Conservation (phyloP, 2,113 vertebrate species). For the Ictalurus punctatus region DNA sequence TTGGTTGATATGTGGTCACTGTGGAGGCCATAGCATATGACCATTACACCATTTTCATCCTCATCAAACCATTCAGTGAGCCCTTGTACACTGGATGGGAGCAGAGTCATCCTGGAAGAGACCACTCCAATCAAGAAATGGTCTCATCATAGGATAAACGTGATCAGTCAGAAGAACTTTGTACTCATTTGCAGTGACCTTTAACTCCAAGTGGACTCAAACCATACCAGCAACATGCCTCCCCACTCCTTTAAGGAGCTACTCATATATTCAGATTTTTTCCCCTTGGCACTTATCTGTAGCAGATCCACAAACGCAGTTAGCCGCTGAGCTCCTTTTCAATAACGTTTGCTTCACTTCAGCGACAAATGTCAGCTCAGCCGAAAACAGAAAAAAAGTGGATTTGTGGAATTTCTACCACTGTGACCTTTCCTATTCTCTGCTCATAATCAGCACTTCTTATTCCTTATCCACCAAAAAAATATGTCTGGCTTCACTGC, state of each 20-base stretch:
- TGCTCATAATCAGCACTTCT: slow-evolving; percentile 26
- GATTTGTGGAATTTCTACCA: slow-evolving; percentile 19
- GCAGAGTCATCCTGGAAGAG: background rate
- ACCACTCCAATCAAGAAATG: background rate
- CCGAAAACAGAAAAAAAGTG: background rate
- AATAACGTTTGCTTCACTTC: slow-evolving; percentile 33
- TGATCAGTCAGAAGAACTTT: background rate
- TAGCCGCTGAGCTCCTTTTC: background rate
- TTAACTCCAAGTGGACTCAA: background rate
- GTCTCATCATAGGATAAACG: background rate
- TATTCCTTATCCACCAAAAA: slow-evolving; percentile 6
- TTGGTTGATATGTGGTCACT: background rate
- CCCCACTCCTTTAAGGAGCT: background rate
- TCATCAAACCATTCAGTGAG: background rate
- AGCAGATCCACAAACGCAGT: background rate
- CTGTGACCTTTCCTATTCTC: slow-evolving; percentile 10
- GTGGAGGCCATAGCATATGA: background rate
- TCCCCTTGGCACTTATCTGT: background rate
- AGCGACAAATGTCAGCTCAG: slow-evolving; percentile 31
- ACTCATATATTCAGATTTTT: background rate
- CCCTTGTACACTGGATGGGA: background rate
- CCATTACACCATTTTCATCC: background rate
- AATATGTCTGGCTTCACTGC: background rate
- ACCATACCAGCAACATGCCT: background rate
- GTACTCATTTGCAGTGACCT: background rate